Base-by-base conservation (phyloP, 2,113 vertebrate genomes). In the Dromiciops gliroides region DNA sequence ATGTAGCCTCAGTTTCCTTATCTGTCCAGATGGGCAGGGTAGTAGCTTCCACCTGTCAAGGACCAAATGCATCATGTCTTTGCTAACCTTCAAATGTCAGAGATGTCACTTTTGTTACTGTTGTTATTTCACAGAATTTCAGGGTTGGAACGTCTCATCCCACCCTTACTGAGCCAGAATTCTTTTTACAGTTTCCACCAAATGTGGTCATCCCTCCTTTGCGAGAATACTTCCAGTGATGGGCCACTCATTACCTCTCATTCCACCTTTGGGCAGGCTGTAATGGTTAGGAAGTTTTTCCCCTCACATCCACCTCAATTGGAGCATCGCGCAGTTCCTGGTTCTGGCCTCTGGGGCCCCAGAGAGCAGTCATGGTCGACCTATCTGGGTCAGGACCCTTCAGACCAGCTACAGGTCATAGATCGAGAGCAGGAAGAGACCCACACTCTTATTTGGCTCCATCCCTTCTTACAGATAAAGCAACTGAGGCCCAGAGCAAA, bases 21-120 rank as follows among this genome's bases (percentile, higher is more conserved):
- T 37, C 60, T 67, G 60, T 67, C 5, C 37, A 67, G 37, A 16
- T 37, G 60, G 31, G 60, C 11, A 5, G 14, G 4, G 31, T 14
- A 37, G 60, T 5, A 37, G 60, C 14, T 16, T 37, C 1, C 31
- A 67, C 60, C 31, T 37, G 31, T 60, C 11, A 10, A 31, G 56
- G 28, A 67, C 60, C 31, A n/a, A 14, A 67, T 67, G 60, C 60
- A n/a, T 67, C 28, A 5, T 19, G 26, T 56, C 53, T 56, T 25
- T 56, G 26, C 1, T 9, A 8, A 26, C 24, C 56, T 11, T 60
- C 22, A 53, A 53, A 53, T 60, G 37, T 22, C 37, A n/a, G 37
- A 44, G 37, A 44, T 44, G 99, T 99, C 99, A 99, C 99, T 60
- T 16, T 31, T 60, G 1, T 37, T 99, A 97, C 99, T 99, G 93